Conservation (phyloP, 2,797 vertebrate species). For the Falco peregrinus region DNA sequence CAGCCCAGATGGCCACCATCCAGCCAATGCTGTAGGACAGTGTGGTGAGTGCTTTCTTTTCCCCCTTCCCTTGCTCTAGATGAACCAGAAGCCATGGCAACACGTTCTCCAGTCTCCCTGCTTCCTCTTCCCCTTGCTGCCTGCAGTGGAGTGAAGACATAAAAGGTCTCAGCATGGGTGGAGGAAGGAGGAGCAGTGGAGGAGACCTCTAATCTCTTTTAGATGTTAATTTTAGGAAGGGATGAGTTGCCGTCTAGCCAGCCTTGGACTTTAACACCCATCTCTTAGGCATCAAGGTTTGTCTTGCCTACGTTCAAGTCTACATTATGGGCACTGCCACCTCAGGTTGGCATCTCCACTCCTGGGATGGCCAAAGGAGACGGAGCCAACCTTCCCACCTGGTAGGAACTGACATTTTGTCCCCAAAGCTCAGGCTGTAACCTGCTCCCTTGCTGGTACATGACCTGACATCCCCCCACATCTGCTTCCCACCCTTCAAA, state of each 20-base stretch:
- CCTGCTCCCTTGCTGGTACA: background rate
- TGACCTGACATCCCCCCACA: background rate
- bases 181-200: background rate
- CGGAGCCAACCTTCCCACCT: background rate
- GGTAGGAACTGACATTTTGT: background rate
- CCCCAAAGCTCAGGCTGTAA: background rate
- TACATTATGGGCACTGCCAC: rapidly evolving
- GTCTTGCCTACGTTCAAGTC: background rate
- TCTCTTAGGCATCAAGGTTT: background rate
- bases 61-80: background rate
- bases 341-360: background rate
- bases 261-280: background rate
- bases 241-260: too few species aligned
- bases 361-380: background rate
- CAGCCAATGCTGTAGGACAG: rapidly evolving
- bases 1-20: background rate
- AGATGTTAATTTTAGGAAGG: background rate
- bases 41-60: background rate
- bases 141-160: rapidly evolving
- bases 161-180: background rate
- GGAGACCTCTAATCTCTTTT: background rate
- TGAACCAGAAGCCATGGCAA: background rate
- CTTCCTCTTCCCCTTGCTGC: background rate
- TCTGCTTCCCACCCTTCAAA: background rate
- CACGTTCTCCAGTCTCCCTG: background rate